Percentiles rank a stretch among this genome's conserved stretches.
Evolutionary conservation across 2,888 invertebrate genomes (phyloP).

Genomic region (Neelides folsomi): DNA sequence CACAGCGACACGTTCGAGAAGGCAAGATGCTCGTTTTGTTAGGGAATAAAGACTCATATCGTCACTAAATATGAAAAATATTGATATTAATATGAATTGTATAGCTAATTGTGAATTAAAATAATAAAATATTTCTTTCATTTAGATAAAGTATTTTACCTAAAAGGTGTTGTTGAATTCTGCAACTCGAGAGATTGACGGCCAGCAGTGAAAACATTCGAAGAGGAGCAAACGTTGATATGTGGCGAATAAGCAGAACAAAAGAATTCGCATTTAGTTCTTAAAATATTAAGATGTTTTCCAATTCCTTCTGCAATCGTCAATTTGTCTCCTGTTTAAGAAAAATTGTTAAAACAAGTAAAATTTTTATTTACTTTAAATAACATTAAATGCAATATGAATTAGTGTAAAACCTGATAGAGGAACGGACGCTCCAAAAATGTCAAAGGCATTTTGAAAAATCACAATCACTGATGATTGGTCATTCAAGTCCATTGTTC

Average conservation of each 20-base stretch:
- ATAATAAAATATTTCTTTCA: not conserved
- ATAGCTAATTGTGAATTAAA: not conserved
- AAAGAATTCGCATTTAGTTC: slow-evolving; percentile 67
- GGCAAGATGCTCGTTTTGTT: slow-evolving; percentile 62
- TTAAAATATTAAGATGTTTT: slow-evolving; percentile 64
- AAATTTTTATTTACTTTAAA: no score
- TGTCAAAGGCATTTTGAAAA: slow-evolving; percentile 78
- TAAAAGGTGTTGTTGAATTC: no score
- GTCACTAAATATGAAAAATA: slow-evolving; percentile 9
- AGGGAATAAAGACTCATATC: slow-evolving; percentile 50
- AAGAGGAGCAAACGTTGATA: slow-evolving; percentile 39
- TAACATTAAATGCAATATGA: not conserved
- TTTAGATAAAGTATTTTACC: no score
- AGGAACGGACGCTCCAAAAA: slow-evolving; percentile 69
- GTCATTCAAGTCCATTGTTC: slow-evolving; percentile 59
- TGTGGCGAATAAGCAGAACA: slow-evolving; percentile 62
- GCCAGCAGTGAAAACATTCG: slow-evolving; percentile 54
- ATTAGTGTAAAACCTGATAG: slow-evolving; percentile 36
- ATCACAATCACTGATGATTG: slow-evolving; percentile 54
- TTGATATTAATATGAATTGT: not conserved
- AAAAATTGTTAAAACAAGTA: slow-evolving; percentile 5
- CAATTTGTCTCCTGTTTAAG: slow-evolving; percentile 48
- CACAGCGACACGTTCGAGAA: slow-evolving; percentile 76
- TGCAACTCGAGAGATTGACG: slow-evolving; percentile 41
- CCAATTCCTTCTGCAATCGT: slow-evolving; percentile 60